Conservation (phyloP, 2,888 invertebrate genomes). For the Acanthosoma haemorrhoidale region DNA sequence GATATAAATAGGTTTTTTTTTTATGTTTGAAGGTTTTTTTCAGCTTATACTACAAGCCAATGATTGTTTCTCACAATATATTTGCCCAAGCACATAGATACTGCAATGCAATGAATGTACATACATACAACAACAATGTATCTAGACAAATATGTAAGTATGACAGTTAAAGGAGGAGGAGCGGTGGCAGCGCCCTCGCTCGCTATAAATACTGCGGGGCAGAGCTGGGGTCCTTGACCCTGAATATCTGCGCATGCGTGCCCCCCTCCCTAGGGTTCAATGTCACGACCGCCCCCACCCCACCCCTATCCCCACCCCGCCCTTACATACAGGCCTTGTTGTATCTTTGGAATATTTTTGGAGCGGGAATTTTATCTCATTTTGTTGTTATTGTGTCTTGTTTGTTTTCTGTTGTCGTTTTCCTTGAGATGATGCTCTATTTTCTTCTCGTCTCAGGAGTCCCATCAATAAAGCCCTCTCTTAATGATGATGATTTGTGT, state of each 20-base stretch:
- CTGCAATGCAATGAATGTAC: background rate
- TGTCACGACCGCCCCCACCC: conserved; percentile 36
- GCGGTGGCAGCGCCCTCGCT: background rate
- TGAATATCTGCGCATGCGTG: conserved; percentile 36
- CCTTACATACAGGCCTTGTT: background rate
- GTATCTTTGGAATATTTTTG: background rate
- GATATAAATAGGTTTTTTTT: too few relatives aligned
- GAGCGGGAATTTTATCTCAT: too few relatives aligned
- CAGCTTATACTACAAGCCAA: too few relatives aligned
- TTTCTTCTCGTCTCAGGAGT: background rate
- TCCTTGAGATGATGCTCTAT: too few relatives aligned
- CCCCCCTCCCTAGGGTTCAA: conserved; percentile 38
- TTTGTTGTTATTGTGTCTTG: conserved; percentile 1
- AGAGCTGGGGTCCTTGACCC: conserved; percentile 24
- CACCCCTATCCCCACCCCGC: background rate
- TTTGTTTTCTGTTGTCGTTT: background rate
- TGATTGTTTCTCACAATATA: too few relatives aligned
- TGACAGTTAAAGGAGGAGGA: background rate
- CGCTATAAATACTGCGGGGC: background rate
- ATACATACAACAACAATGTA: too few relatives aligned
- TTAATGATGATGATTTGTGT: too few relatives aligned
- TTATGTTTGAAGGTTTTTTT: too few relatives aligned
- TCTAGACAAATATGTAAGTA: background rate
- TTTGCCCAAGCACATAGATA: too few relatives aligned
- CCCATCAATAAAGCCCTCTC: too few relatives aligned